Conservation (phyloP, 2,888 invertebrate species). For the Labia minor region DNA sequence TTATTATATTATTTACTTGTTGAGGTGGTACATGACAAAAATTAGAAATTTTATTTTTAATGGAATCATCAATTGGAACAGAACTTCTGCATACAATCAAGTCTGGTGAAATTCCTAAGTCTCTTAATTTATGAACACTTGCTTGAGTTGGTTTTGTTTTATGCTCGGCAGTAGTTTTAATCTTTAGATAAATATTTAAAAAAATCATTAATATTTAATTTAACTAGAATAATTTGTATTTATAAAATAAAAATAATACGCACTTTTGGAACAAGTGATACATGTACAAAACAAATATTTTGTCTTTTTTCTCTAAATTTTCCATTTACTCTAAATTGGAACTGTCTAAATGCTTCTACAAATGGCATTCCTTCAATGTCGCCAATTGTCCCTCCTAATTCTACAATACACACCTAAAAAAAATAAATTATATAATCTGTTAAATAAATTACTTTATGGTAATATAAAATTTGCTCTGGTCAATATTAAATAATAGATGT, state of each 20-base stretch:
- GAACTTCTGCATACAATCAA: constrained; percentile 89
- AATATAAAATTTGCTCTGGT: no score
- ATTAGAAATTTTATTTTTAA: constrained; percentile 88
- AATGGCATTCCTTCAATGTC: constrained; percentile 99
- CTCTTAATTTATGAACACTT: constrained; percentile 84
- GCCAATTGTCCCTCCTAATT: constrained; percentile 96
- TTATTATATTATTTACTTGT: constrained; percentile 64
- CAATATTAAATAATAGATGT: no score
- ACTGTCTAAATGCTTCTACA: constrained; percentile 95
- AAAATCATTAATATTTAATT: constrained; percentile 17
- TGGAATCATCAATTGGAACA: constrained; percentile 67
- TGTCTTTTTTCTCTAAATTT: constrained; percentile 81
- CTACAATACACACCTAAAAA: constrained; percentile 69
- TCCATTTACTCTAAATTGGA: constrained; percentile 89
- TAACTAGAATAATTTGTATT: background rate
- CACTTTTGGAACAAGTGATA: constrained; percentile 88
- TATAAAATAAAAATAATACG: no score
- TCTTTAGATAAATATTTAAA: constrained; percentile 41
- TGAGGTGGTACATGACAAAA: constrained; percentile 92
- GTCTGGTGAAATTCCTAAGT: constrained; percentile 89
- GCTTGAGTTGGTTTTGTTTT: constrained; percentile 99
- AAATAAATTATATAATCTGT: constrained; percentile 16
- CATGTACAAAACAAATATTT: constrained; percentile 94
- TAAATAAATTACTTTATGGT: no score
- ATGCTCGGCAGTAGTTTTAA: constrained; percentile 84